Conservation (phyloP, 2,888 invertebrate species). For the Exocentrus adspersus region DNA sequence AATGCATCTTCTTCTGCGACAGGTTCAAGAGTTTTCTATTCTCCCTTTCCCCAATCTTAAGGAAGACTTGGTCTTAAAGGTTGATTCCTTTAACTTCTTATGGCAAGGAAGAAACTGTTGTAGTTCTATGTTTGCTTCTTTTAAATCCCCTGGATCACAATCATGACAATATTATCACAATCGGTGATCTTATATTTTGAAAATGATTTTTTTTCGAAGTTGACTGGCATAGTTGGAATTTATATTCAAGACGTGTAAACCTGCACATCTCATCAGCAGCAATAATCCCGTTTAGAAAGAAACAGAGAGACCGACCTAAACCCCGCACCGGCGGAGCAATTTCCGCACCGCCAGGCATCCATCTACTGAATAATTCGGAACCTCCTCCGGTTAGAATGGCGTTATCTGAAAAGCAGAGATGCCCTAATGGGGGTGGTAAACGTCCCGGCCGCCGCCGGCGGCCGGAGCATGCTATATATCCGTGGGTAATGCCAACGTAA, state of each 20-base stretch:
- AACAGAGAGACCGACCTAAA: background rate
- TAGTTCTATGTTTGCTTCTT: too few relatives aligned
- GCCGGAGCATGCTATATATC: slow-evolving; percentile 34
- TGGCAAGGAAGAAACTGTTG: too few relatives aligned
- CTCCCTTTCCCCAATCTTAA: too few relatives aligned
- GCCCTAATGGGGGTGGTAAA: slow-evolving; percentile 11
- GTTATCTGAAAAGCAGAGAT: slow-evolving; percentile 20
- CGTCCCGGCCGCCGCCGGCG: background rate
- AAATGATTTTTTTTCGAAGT: too few relatives aligned
- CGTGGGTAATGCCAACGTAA: slow-evolving; percentile 38
- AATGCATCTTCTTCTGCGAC: too few relatives aligned
- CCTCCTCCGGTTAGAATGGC: slow-evolving; percentile 4
- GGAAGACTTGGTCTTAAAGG: too few relatives aligned
- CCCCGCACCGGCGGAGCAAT: background rate
- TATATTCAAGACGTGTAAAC: slow-evolving; percentile 5
- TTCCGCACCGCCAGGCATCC: background rate
- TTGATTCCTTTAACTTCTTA: too few relatives aligned
- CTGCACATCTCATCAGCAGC: too few relatives aligned
- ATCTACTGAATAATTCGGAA: background rate
- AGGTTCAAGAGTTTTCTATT: too few relatives aligned
- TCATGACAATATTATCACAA: too few relatives aligned
- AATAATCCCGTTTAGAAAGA: background rate
- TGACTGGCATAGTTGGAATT: slow-evolving; percentile 20
- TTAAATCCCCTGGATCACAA: too few relatives aligned
- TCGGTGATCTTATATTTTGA: too few relatives aligned